A percentile compares a stretch with the other conserved stretches of the same genome.
Conservation (phyloP, 2,888 invertebrate species). For the Furcula furcula region DNA sequence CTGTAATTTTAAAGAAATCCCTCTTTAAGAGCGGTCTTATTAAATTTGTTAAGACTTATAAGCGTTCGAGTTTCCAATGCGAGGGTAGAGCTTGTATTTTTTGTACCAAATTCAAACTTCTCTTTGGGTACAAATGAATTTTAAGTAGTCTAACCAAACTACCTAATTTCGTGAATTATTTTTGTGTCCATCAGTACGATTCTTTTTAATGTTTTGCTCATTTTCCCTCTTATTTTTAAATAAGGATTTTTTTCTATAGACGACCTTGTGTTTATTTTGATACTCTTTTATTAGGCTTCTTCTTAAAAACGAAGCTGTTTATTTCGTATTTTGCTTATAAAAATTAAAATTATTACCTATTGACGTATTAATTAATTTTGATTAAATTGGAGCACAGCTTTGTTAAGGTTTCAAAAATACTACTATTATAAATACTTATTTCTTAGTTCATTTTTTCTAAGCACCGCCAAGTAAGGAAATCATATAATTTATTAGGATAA, state of each 20-base stretch:
- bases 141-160: slow-evolving; percentile 44
- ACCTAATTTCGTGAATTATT: slow-evolving; percentile 41
- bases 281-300: too few species aligned
- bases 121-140: slow-evolving; percentile 52
- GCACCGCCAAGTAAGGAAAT: too few species aligned
- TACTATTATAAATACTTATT: too few species aligned
- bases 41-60: slow-evolving; percentile 69
- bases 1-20: slow-evolving; percentile 66
- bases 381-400: too few species aligned
- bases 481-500: too few species aligned
- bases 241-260: background rate
- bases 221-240: background rate
- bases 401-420: too few species aligned
- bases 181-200: slow-evolving; percentile 22
- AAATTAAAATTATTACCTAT: too few species aligned
- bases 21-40: slow-evolving; percentile 57
- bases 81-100: slow-evolving; percentile 50
- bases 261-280: too few species aligned
- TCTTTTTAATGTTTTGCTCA: slow-evolving; percentile 10
- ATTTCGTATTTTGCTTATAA: too few species aligned
- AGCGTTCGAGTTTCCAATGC: slow-evolving; percentile 44
- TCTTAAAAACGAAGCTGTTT: too few species aligned
- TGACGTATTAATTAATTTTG: too few species aligned
- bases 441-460: too few species aligned
- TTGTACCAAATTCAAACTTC: slow-evolving; percentile 46